Conservation (phyloP, 2,113 vertebrate genomes). For the Ursus arctos region DNA sequence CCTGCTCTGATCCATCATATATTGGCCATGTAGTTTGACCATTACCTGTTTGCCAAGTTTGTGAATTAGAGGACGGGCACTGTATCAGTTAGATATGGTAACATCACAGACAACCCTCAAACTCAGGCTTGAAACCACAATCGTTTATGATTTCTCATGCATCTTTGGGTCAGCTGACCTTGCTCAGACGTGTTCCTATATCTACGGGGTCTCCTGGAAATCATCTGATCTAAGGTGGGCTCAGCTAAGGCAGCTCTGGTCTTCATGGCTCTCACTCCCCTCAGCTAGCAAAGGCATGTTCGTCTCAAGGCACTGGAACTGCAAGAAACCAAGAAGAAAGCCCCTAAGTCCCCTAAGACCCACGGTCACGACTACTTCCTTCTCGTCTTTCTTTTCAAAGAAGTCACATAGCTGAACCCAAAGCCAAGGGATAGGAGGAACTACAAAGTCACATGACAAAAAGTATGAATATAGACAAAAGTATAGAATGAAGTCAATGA, state of each 20-base stretch:
- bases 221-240: background rate
- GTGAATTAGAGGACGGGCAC: background rate
- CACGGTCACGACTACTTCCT: background rate
- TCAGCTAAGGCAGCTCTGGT: background rate
- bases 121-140: background rate
- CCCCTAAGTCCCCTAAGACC: background rate
- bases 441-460: background rate
- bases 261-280: background rate
- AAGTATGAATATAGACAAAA: background rate
- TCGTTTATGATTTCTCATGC: background rate
- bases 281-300: background rate
- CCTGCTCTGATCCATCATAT: background rate
- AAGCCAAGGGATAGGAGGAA: background rate
- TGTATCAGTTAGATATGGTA: background rate
- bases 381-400: background rate
- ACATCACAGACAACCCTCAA: background rate
- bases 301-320: background rate
- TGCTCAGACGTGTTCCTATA: background rate
- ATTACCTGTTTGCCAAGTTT: background rate
- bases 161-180: background rate
- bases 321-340: background rate
- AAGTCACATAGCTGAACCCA: background rate
- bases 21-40: background rate
- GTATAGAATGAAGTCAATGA: background rate
- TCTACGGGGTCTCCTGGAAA: background rate